Evolutionary conservation across 2,888 invertebrate species (phyloP), one percentile per base, ranked within the genome.

Genomic region (Macrosoma leucophasiata): DNA sequence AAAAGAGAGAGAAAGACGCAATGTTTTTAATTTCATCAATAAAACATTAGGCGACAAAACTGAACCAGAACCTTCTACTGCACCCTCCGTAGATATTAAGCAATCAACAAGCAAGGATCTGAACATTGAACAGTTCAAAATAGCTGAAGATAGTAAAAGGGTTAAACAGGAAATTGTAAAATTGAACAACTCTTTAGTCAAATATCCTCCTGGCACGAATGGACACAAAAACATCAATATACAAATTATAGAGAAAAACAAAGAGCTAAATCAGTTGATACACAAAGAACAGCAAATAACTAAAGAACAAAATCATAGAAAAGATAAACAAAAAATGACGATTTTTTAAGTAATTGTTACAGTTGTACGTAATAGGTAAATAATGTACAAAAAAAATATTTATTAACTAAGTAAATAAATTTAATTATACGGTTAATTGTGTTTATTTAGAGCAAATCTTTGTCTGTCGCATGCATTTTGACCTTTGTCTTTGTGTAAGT

Each of bases 11-110:
- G 87, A 89, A 48, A 77, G 86, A 43, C 79, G 84, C 25, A 88
- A 92, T 58, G 89, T 94, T 1, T 94, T 95, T 58, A 89, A 90
- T 60, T 92, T 94, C 53, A 85, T 95, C 13, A 94, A 94, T 55
- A 81, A 84, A 29, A 88, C 87, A 10, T 65, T 91, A 25, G 82
- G 86, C 1, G 71, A 79, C 47, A 76, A 65, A 43, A 17, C 45
- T 2, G 64, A 62, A 2, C 37, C 54, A 20, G 39, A 49, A 29
- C 41, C 54, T 6, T 32, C 35, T 2, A 46, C 24, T 14, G 39
- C 48, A 15, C 24, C 54, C 2, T 29, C 55, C 4, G 41, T 74
- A 22, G 62, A 81, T 36, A 60, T 86, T 2, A 86, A 84, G 49
- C 75, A 85, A 38, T 85, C 87, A 8, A 85, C 90, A 0, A 89